Base-by-base conservation (phyloP, 2,113 vertebrate genomes). In the Mustela lutreola region DNA sequence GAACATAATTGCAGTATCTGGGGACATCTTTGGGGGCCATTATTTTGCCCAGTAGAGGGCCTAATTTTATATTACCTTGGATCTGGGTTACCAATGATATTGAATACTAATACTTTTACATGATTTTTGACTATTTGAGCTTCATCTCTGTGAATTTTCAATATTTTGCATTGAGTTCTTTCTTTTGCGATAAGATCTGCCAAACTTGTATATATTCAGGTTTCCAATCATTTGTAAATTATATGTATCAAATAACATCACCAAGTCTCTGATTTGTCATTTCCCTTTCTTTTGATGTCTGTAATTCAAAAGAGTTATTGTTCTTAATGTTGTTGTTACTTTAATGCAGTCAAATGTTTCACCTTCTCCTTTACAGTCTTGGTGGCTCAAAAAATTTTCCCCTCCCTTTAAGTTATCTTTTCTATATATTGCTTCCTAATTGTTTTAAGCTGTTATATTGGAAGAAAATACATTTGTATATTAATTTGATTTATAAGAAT, bases 401-500 rank as follows among this genome's bases (percentile, higher is more conserved):
- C 21, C 6, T 48, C 53, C 7, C 18, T 91, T 58, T 12, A 93
- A 73, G n/a, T 4, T 80, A 83, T 67, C 53, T 75, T 91, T 82
- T 87, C 36, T 79, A 24, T 45, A 67, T 26, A 87, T 87, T 58
- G 67, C 42, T 70, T 67, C 48, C n/a, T 65, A 56, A 85, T 56
- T 56, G 62, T 62, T 97, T 95, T 75, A 93, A 87, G 19, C 4
- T 70, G 6, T 65, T 93, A 26, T 67, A 11, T 21, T 91, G 56
- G 16, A 63, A 84, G 12, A 7, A 97, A 92, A 93, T 88, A 56
- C 24, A 79, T 97, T 70, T 45, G n/a, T 7, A 42, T 95, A 53
- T 10, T 90, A 31, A 78, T 28, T 92, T 79, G 75, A 50, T 42
- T 73, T 50, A 31, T 1, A 82, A 3, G 12, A 88, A 80, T 45